Base-by-base conservation (phyloP, 2,888 invertebrate genomes). In the Vanessa cardui region DNA sequence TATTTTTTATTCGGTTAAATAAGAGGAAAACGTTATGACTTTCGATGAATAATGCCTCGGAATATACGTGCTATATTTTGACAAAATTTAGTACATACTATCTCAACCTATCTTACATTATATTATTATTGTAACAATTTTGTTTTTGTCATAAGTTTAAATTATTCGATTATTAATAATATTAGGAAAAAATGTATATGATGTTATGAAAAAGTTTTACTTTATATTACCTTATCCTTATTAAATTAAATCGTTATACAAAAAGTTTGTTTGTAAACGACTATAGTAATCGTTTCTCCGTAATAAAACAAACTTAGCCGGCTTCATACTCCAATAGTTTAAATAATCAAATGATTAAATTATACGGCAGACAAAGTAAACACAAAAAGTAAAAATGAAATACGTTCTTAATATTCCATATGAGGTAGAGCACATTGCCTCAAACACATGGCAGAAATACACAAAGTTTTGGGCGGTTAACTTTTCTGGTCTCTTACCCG, bases 401-500 rank as follows among this genome's bases (percentile, higher is more conserved):
- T 67, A 62, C 21, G 69, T 66, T 58, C 59, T 69, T 62, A 70
- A 69, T 70, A 72, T 69, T 71, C 62, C 64, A 73, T 66, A 68
- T 62, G 69, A 59, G 56, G 45, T 74, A 69, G 68, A 72, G 74
- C 71, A 70, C 64, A 64, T 49, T 58, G 74, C 52, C 64, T 73
- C 72, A 73, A 77, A 76, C 76, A 78, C 74, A 77, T 73, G 72
- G 73, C 63, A 76, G 77, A 71, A 75, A 73, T 72, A 70, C 73
- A 71, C 71, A 75, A 85, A 87, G 85, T 85, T 88, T 88, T 85
- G 80, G 84, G 82, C 75, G 83, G 85, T 85, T 86, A 88, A 89
- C 86, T 89, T 89, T 85, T 85, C 84, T 85, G 83, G 84, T 86
- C 85, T 86, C 84, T 86, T 86, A 84, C 82, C 82, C 83, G 79